phyloP scores from a whole-genome alignment of 2,113 vertebrate genomes.

The Pao palembangensis region DNA sequence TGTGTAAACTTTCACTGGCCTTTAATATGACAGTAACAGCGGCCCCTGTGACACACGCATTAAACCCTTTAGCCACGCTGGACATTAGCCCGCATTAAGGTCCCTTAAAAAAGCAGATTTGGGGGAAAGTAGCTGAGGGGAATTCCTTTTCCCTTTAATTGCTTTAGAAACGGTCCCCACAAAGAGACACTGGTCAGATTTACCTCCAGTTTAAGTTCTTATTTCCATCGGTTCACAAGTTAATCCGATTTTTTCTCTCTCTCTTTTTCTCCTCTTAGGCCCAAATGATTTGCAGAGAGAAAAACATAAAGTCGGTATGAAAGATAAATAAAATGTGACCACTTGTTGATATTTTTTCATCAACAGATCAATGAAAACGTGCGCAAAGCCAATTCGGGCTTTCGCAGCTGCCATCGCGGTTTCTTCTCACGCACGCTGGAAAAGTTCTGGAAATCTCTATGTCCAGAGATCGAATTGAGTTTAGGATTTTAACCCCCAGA shows the following conservation, averaged over 20 bases:
- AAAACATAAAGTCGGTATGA: conserved; percentile 32
- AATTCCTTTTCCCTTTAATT: conserved; percentile 95
- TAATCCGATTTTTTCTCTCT: conserved; percentile 81
- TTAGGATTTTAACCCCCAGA: conserved; percentile 42
- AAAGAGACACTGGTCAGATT: conserved; percentile 90
- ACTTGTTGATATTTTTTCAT: conserved; percentile 37
- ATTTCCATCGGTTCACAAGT: conserved; percentile 94
- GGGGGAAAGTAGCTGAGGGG: conserved; percentile 85
- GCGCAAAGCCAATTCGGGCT: not conserved
- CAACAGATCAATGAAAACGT: not conserved
- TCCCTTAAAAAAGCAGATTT: conserved; percentile 84
- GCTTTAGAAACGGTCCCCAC: conserved; percentile 91
- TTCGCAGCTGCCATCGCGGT: not conserved
- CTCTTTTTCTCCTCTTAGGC: conserved; percentile 5
- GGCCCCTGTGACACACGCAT: conserved; percentile 79
- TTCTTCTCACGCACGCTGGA: conserved; percentile 20
- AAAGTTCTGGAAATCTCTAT: conserved; percentile 40
- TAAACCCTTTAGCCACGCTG: conserved; percentile 75
- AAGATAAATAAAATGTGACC: conserved; percentile 7
- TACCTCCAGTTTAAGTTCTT: conserved; percentile 92
- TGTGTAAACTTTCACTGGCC: conserved; percentile 26
- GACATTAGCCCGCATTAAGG: conserved; percentile 85
- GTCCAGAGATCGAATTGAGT: conserved; percentile 68
- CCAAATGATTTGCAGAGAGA: conserved; percentile 46
- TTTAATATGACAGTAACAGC: conserved; percentile 74